Evolutionary conservation across 2,888 invertebrate genomes (phyloP).

Genomic region (Nemotelus nigrinus): DNA sequence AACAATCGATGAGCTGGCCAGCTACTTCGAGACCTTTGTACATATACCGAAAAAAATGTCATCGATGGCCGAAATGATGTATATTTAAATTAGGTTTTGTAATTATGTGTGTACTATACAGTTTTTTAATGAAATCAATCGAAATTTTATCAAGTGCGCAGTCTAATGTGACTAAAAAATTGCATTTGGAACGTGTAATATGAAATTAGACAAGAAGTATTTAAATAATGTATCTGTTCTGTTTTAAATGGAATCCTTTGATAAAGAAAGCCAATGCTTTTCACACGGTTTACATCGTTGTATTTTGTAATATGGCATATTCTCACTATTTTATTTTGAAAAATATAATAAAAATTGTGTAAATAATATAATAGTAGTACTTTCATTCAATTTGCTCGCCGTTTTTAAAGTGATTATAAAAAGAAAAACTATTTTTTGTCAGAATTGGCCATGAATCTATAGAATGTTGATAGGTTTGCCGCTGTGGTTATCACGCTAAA

Average conservation of each 20-base stretch:
- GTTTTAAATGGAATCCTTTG: slow-evolving; percentile 21
- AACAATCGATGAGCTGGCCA: slow-evolving; percentile 92
- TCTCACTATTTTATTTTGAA: slow-evolving; percentile 40
- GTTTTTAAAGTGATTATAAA: too few species aligned
- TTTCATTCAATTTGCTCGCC: too few species aligned
- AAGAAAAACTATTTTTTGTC: too few species aligned
- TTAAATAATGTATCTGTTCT: slow-evolving; percentile 19
- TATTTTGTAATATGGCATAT: slow-evolving; percentile 43
- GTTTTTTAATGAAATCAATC: not conserved
- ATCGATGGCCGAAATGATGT: slow-evolving; percentile 98
- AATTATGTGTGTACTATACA: too few species aligned
- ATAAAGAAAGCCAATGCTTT: slow-evolving; percentile 7
- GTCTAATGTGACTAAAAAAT: not conserved
- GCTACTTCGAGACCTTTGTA: slow-evolving; percentile 94
- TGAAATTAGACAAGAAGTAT: not conserved
- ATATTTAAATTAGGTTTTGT: slow-evolving; percentile 72
- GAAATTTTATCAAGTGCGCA: not conserved
- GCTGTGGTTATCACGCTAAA: too few species aligned
- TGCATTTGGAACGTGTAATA: not conserved
- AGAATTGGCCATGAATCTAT: too few species aligned
- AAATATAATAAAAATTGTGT: slow-evolving; percentile 34
- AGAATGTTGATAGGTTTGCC: too few species aligned
- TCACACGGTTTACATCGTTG: slow-evolving; percentile 19
- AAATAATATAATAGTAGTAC: slow-evolving; percentile 7
- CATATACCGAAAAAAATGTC: slow-evolving; percentile 99